A percentile compares a stretch with the other conserved stretches of the same genome.
Evolutionary conservation across 2,113 vertebrate species (phyloP).

Genomic region (Apistogramma diplotaenia): DNA sequence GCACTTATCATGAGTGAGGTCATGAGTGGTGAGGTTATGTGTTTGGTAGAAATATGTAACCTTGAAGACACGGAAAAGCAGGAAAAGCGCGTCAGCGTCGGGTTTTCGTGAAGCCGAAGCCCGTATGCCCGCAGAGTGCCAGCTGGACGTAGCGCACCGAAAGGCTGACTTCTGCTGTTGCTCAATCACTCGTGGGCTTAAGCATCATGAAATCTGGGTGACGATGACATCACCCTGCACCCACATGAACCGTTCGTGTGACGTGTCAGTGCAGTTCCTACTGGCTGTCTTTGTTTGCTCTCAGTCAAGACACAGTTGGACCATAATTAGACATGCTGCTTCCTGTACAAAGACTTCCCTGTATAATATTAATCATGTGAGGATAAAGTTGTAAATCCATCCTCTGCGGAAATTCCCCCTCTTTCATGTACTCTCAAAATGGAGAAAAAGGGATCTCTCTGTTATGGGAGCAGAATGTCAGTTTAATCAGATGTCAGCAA

Average conservation of each 20-base stretch:
- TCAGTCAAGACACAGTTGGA: slow-evolving; percentile 75
- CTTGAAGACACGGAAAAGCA: slow-evolving; percentile 39
- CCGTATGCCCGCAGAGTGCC: slow-evolving; percentile 7
- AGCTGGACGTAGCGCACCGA: slow-evolving; percentile 63
- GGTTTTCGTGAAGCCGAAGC: slow-evolving; percentile 19
- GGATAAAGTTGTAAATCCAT: slow-evolving; percentile 75
- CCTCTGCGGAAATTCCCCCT: slow-evolving; percentile 70
- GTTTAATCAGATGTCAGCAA: slow-evolving; percentile 44
- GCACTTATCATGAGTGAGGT: slow-evolving; percentile 54
- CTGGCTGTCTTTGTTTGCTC: slow-evolving; percentile 71
- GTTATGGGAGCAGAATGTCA: not conserved
- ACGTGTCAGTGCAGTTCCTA: slow-evolving; percentile 62
- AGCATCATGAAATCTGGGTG: slow-evolving; percentile 78
- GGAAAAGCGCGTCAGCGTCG: not conserved
- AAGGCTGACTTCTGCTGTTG: slow-evolving; percentile 77
- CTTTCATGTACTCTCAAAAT: slow-evolving; percentile 63
- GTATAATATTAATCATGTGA: slow-evolving; percentile 79
- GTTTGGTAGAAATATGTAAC: slow-evolving; percentile 33
- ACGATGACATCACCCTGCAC: slow-evolving; percentile 82
- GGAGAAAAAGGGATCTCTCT: slow-evolving; percentile 26
- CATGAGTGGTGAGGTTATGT: slow-evolving; percentile 23
- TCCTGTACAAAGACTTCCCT: slow-evolving; percentile 79
- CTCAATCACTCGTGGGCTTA: slow-evolving; percentile 80
- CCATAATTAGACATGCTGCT: slow-evolving; percentile 76
- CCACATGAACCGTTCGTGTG: slow-evolving; percentile 78